These are phyloP conservation scores for Crepidodera aurea DNA, from an alignment of 2,888 invertebrate species.

Conservation along the genomic window DNA sequence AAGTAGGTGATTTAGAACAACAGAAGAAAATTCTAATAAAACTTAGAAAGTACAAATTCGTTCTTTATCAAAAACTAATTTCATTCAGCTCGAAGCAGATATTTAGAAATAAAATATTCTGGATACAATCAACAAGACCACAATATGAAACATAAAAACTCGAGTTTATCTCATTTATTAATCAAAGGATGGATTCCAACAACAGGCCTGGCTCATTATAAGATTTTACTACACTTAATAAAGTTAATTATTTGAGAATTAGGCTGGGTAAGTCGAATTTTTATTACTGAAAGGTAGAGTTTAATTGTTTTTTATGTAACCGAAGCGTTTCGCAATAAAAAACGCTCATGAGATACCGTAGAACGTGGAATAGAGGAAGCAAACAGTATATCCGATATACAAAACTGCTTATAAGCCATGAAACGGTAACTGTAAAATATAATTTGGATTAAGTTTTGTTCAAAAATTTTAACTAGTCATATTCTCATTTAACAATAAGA, in stretches of 20 bases:
- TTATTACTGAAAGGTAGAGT: slow-evolving; percentile 1
- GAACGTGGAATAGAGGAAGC: too few relatives aligned
- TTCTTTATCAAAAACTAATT: not conserved
- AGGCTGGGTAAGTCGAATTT: not conserved
- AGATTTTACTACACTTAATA: slow-evolving; percentile 7
- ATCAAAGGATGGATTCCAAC: not conserved
- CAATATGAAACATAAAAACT: not conserved
- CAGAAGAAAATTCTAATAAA: not conserved
- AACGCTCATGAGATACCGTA: not conserved
- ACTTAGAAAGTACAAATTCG: not conserved
- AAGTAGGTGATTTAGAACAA: not conserved
- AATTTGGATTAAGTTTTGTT: too few relatives aligned
- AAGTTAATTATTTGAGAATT: slow-evolving; percentile 8
- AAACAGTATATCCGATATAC: too few relatives aligned
- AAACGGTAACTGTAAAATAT: too few relatives aligned
- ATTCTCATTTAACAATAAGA: too few relatives aligned
- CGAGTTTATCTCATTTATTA: not conserved
- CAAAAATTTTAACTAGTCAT: too few relatives aligned
- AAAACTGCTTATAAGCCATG: too few relatives aligned
- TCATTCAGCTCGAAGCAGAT: not conserved
- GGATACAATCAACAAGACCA: not conserved
- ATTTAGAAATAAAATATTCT: not conserved
- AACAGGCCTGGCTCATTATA: not conserved
- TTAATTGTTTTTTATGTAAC: slow-evolving; percentile 1
- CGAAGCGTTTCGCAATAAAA: not conserved